These are phyloP conservation scores for Teleogryllus oceanicus DNA, from an alignment of 2,888 invertebrate species.

Conservation along the genomic window DNA sequence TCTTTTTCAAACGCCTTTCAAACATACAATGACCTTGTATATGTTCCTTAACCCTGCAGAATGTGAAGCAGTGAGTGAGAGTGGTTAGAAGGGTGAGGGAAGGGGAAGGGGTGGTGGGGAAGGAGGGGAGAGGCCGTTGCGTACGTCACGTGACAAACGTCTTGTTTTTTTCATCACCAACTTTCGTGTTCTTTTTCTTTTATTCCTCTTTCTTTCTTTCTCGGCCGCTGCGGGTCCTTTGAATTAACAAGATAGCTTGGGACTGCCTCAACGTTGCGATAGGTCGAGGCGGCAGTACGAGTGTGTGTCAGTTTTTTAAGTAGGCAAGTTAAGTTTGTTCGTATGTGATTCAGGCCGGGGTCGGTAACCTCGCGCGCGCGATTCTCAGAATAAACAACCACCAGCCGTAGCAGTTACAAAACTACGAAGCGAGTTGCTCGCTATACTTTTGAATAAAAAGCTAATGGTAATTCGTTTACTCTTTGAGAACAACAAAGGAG, in stretches of 20 bases:
- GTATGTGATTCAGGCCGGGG: conserved; percentile 11
- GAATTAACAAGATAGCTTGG: conserved; percentile 27
- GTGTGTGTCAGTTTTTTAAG: conserved; percentile 3
- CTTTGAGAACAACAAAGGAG: too few relatives aligned
- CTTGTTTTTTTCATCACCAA: conserved; percentile 28
- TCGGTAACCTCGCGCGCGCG: conserved; percentile 22
- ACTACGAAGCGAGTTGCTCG: background rate
- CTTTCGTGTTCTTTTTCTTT: conserved; percentile 25
- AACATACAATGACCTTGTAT: conserved; percentile 33
- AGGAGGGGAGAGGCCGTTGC: conserved; percentile 25
- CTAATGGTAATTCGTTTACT: background rate
- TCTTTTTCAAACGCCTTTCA: conserved; percentile 31
- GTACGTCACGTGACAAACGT: conserved; percentile 32
- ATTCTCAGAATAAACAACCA: conserved; percentile 11
- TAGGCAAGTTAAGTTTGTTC: conserved; percentile 8
- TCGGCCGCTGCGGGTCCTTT: conserved; percentile 21
- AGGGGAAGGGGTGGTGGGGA: background rate
- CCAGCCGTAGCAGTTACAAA: background rate
- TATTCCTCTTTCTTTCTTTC: conserved; percentile 25
- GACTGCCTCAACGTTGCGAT: conserved; percentile 29
- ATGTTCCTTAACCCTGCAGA: conserved; percentile 34
- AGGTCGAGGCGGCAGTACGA: conserved; percentile 25
- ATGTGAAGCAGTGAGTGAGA: conserved; percentile 30
- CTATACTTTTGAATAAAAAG: background rate
- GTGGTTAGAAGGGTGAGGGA: background rate